Evolutionary conservation across 2,113 vertebrate genomes (phyloP).

Genomic region (Brachyhypopomus occidentalis): DNA sequence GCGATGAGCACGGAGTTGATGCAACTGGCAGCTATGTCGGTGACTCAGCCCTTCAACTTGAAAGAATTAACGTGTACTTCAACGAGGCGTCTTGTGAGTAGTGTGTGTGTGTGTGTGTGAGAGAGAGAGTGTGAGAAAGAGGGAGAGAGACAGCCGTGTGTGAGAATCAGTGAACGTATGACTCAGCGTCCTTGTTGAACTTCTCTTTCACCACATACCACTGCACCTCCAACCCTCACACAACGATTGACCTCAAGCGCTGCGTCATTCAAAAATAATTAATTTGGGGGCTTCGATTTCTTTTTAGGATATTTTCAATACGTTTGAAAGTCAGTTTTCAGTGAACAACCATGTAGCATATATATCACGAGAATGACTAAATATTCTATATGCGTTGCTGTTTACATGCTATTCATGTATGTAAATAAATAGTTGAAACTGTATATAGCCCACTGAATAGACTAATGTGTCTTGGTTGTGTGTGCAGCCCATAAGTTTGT

Average conservation of each 20-base stretch:
- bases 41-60: constrained; percentile 88
- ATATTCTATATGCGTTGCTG: background rate
- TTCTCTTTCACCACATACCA: background rate
- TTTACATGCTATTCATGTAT: background rate
- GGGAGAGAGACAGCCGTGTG: background rate
- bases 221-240: constrained; percentile 3
- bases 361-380: background rate
- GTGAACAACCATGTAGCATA: background rate
- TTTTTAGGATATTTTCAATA: constrained; percentile 4
- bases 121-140: background rate
- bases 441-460: background rate
- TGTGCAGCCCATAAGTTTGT: constrained; percentile 87
- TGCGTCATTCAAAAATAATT: constrained; percentile 44
- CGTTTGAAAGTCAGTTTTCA: constrained; percentile 36
- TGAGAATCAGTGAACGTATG: constrained; percentile 17
- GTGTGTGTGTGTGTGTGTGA: constrained; percentile 25
- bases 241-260: background rate
- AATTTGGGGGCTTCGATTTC: background rate
- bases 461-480: background rate
- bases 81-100: constrained; percentile 92
- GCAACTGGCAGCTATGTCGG: constrained; percentile 86
- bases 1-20: constrained; percentile 91
- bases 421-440: background rate
- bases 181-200: constrained; percentile 37
- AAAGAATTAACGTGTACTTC: constrained; percentile 91